Evolutionary conservation across 2,797 vertebrate genomes (phyloP).

Genomic region (Typhlichthys eigenmanni): DNA sequence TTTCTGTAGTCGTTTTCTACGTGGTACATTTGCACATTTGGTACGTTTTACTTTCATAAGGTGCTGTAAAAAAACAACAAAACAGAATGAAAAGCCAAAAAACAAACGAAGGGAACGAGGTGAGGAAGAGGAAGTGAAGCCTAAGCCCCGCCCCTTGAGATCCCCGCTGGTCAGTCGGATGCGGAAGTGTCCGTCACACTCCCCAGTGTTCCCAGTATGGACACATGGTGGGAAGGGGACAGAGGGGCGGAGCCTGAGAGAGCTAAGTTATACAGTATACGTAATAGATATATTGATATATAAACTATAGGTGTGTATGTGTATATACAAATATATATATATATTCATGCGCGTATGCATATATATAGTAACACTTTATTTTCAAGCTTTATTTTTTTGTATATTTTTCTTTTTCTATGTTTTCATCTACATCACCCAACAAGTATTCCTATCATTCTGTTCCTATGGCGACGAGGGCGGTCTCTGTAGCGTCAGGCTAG

Average conservation of each 20-base stretch:
- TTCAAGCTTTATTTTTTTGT: conserved; percentile 72
- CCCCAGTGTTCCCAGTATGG: background rate
- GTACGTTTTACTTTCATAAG: conserved; percentile 86
- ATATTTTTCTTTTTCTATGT: conserved; percentile 45
- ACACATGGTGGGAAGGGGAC: conserved; percentile 22
- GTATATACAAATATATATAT: conserved; percentile 69
- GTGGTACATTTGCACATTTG: conserved; percentile 99
- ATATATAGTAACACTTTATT: conserved; percentile 78
- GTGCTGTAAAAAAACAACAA: conserved; percentile 84
- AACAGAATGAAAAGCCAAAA: conserved; percentile 68
- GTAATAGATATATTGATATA: conserved; percentile 75
- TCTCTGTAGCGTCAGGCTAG: no score
- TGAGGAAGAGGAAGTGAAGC: conserved; percentile 46
- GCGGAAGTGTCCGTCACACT: conserved; percentile 18
- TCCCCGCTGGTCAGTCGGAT: conserved; percentile 13
- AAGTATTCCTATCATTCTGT: conserved; percentile 62
- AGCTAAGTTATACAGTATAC: conserved; percentile 68
- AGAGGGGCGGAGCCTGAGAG: conserved; percentile 18
- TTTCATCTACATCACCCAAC: conserved; percentile 40
- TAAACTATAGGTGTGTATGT: conserved; percentile 70
- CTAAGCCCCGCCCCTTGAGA: conserved; percentile 36
- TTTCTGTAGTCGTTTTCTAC: conserved; percentile 88
- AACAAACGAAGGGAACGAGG: conserved; percentile 48
- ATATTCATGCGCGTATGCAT: conserved; percentile 74
- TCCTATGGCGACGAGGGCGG: conserved; percentile 22